Base-by-base conservation (phyloP, 2,797 vertebrate species). In the Ataeniobius toweri region DNA sequence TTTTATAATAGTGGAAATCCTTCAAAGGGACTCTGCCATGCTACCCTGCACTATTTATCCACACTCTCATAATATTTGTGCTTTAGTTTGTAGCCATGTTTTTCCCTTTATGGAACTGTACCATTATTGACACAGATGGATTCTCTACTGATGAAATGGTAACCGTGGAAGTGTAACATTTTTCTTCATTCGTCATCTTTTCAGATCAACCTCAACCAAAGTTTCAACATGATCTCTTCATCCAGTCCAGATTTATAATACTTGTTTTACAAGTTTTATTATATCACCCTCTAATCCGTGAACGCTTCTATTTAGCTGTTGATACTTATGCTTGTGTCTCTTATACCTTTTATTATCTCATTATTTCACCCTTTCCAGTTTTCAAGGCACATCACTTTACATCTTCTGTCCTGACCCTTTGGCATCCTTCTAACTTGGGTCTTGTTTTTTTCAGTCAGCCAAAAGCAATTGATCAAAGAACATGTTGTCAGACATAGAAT, bases 1-100 rank as follows among this genome's bases (percentile, higher is more conserved):
- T 59, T 59, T 59, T 28, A 13, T 77, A 73, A 75, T 83, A 70
- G 63, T 48, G 41, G 24, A 18, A 53, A 77, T 75, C 67, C 67
- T 77, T 71, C 63, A 18, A 0, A 5, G 16, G 22, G 18, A 68
- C 8, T 2, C 4, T 5, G 9, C 28, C 26, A 71, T 55, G 12
- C 14, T 72, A n/a, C 3, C 26, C 44, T 10, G 10, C 44, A 46
- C 44, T 10, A 46, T 46, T 46, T 10, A 46, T 46, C 44, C 44
- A 46, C 44, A 46, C 44, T 46, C 10, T 26, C 26, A 14, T 1
- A 4, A 14, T 59, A 14, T 59, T 59, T 59, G 24, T 7, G 6
- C 22, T 28, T 59, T 1, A 28, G 26, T 59, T 48, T 59, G 58
- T 28, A 28, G 26, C 14, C 26, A 59, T 28, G 26, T 7, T 59